Base-by-base conservation (phyloP, 1,140 invertebrate species). In the Watersipora subatra region DNA sequence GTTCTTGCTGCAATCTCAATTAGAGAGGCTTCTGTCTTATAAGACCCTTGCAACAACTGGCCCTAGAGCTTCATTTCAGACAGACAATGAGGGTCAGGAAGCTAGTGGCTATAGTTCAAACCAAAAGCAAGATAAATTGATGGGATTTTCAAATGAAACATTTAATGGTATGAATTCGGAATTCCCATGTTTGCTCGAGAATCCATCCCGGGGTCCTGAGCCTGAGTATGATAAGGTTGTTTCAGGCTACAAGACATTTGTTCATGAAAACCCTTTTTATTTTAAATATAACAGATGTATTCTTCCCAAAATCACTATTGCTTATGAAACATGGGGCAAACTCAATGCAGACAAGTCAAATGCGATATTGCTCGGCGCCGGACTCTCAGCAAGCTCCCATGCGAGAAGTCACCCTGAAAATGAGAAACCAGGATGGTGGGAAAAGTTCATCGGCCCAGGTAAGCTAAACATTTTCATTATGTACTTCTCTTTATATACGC, bases 261-360 rank as follows among this genome's bases (percentile, higher is more conserved):
- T 57, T 26, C 61, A 69, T 64, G 56, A 68, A 1, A 26, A 75
- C 46, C 75, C 77, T 1, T 79, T 80, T 65, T 46, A 67, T 27
- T 57, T 79, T 20, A 76, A 74, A 65, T 73, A 77, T 61, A 72
- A 73, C 57, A 67, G 72, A 7, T 73, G 71, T 1, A 62, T 75
- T 0, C 56, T 81, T 12, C 77, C 79, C 1, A 71, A 75, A 24
- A 46, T 79, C 7, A 67, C 76, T 0, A 58, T 81, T 2, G 80
- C 78, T 0, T 81, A 81, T 64, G 79, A 81, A 63, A 81, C 80
- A 1, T 81, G 78, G 77, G 80, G 80, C 25, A 62, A 73, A 56
- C 68, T 81, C 24, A 81, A 81, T 66, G 69, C 74, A 57, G 71
- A 72, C 17, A 70, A 70, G 66, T 69, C 67, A 64, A 81, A 81